Percentiles rank a stretch among this genome's conserved stretches.
These are phyloP conservation scores for Erebia ligea DNA, from an alignment of 2,888 invertebrate species.

Conservation along the genomic window DNA sequence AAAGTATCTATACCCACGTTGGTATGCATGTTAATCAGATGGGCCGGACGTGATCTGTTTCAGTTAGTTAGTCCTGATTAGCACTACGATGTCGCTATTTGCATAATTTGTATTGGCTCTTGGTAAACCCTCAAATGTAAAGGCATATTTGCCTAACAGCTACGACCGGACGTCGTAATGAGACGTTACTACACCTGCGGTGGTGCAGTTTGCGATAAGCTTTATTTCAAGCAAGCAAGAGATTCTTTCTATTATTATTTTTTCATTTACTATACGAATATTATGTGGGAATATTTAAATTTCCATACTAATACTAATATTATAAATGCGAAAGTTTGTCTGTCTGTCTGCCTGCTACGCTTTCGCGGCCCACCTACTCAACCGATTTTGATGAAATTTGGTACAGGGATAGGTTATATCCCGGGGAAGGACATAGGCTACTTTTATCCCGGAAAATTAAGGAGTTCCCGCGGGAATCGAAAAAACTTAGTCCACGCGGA, in stretches of 20 bases:
- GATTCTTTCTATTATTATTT: neutral
- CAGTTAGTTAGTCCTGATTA: conserved; percentile 34
- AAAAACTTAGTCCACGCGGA: too few relatives aligned
- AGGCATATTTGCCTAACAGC: conserved; percentile 34
- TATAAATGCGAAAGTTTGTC: too few relatives aligned
- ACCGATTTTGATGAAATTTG: too few relatives aligned
- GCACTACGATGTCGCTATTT: conserved; percentile 33
- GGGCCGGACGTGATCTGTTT: conserved; percentile 38
- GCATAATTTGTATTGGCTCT: conserved; percentile 41
- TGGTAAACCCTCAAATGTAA: conserved; percentile 35
- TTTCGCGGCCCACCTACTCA: too few relatives aligned
- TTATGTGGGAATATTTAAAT: neutral
- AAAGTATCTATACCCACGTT: neutral
- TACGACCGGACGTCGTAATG: conserved; percentile 30
- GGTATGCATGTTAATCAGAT: conserved; percentile 28
- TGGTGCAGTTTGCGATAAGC: conserved; percentile 25
- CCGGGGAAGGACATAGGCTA: too few relatives aligned
- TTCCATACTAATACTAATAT: too few relatives aligned
- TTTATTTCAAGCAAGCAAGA: neutral
- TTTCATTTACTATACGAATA: neutral
- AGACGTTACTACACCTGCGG: conserved; percentile 22
- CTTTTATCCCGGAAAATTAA: too few relatives aligned
- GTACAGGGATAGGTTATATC: too few relatives aligned
- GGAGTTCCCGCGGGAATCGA: too few relatives aligned
- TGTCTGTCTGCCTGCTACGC: too few relatives aligned